These are phyloP conservation scores for Clarias magur DNA, from an alignment of 2,113 vertebrate species.

Conservation along the genomic window DNA sequence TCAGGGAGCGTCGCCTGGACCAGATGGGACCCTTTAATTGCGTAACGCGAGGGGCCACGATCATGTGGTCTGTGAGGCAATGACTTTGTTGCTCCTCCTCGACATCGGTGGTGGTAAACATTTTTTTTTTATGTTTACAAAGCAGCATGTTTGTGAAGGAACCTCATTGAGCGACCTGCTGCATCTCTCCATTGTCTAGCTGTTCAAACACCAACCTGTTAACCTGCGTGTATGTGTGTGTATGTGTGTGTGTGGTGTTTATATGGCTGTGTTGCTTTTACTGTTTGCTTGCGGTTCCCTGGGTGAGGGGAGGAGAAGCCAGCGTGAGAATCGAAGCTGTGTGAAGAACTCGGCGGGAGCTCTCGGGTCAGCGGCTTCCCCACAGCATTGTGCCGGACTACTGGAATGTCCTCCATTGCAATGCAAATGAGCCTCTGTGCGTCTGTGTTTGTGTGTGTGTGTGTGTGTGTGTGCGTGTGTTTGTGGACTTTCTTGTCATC, in stretches of 20 bases:
- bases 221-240: conserved; percentile 42
- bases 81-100: conserved; percentile 42
- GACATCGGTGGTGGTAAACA: conserved; percentile 11
- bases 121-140: conserved; percentile 18
- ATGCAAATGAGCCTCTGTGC: conserved; percentile 54
- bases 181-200: conserved; percentile 34
- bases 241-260: conserved; percentile 26
- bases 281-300: conserved; percentile 52
- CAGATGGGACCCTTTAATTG: conserved; percentile 58
- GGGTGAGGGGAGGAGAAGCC: conserved; percentile 29
- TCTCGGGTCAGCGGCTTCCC: conserved; percentile 47
- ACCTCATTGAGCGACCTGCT: not conserved
- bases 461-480: conserved; percentile 38
- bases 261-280: conserved; percentile 21
- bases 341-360: conserved; percentile 53
- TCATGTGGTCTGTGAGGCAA: conserved; percentile 45
- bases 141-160: not conserved
- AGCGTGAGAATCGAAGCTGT: conserved; percentile 52
- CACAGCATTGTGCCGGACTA: conserved; percentile 43
- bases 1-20: conserved; percentile 47
- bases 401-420: conserved; percentile 56
- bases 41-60: conserved; percentile 48
- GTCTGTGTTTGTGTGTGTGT: conserved; percentile 42
- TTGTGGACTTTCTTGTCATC: conserved; percentile 51
- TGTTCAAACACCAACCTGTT: conserved; percentile 47